These are phyloP conservation scores for Drosophila ironensis DNA, from an alignment of 1,140 invertebrate genomes.

Conservation along the genomic window DNA sequence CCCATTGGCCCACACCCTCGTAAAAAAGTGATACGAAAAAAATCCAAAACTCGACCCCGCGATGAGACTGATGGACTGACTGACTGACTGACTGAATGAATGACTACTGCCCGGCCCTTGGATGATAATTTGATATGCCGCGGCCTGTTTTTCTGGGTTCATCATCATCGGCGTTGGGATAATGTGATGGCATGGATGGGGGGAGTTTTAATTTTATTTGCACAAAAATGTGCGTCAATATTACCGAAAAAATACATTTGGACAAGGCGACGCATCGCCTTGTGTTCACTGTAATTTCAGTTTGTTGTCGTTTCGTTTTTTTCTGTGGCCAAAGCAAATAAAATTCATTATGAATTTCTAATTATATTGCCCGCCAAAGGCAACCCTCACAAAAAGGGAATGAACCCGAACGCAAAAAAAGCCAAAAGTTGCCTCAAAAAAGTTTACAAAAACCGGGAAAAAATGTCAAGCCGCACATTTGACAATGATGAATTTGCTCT, in stretches of 20 bases:
- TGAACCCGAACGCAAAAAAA: conserved; percentile 17
- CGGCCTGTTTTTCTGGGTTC: conserved; percentile 36
- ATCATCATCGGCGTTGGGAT: background rate
- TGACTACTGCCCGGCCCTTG: conserved; percentile 48
- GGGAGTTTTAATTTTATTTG: conserved; percentile 78
- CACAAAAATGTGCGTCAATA: conserved; percentile 73
- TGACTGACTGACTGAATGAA: conserved; percentile 34
- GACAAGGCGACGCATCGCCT: conserved; percentile 46
- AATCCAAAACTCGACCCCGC: conserved; percentile 7
- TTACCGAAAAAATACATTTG: conserved; percentile 54
- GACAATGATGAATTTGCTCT: conserved; percentile 74
- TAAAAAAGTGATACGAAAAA: conserved; percentile 1
- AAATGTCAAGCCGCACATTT: conserved; percentile 73
- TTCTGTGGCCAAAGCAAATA: conserved; percentile 76
- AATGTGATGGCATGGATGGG: background rate
- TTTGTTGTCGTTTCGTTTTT: conserved; percentile 29
- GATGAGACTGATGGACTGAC: conserved; percentile 4
- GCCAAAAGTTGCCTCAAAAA: conserved; percentile 48
- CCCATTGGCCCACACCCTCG: conserved; percentile 12
- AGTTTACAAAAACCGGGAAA: conserved; percentile 43
- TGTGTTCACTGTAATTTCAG: conserved; percentile 27
- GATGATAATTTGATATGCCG: conserved; percentile 78
- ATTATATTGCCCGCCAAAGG: conserved; percentile 62
- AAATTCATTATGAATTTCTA: conserved; percentile 82
- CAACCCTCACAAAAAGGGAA: conserved; percentile 9